These are phyloP conservation scores for Brachyalestes nurse DNA, from an alignment of 2,797 vertebrate species.

Conservation along the genomic window DNA sequence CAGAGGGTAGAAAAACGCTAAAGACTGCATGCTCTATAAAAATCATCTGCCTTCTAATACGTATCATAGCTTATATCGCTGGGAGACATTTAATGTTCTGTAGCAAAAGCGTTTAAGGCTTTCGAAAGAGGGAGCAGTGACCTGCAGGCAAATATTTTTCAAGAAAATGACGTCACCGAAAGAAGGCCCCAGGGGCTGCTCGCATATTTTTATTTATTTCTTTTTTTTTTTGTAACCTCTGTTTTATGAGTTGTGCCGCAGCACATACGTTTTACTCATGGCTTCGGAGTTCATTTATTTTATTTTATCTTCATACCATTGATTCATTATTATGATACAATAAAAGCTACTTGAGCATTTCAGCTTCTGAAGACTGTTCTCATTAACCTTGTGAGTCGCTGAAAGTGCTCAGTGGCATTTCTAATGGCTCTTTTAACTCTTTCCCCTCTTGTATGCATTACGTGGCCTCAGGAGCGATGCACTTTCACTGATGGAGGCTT, in stretches of 20 bases:
- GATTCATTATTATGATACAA: slow-evolving; percentile 89
- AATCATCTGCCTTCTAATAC: slow-evolving; percentile 64
- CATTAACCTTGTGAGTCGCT: slow-evolving; percentile 86
- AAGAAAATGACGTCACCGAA: slow-evolving; percentile 78
- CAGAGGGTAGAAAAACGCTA: slow-evolving; percentile 1
- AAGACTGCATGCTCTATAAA: slow-evolving; percentile 47
- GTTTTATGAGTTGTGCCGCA: slow-evolving; percentile 63
- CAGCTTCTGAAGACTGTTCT: slow-evolving; percentile 82
- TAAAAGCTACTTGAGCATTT: slow-evolving; percentile 89
- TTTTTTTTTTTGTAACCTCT: slow-evolving; percentile 28
- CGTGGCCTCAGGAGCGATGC: slow-evolving; percentile 18
- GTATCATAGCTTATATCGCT: slow-evolving; percentile 70
- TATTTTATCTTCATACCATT: slow-evolving; percentile 82
- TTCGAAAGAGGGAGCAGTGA: slow-evolving; percentile 76
- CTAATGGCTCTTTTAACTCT: slow-evolving; percentile 80
- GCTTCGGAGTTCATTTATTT: slow-evolving; percentile 86
- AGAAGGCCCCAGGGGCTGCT: slow-evolving; percentile 57
- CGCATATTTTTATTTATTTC: slow-evolving; percentile 52
- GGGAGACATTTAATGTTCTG: slow-evolving; percentile 81
- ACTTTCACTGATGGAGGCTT: slow-evolving; percentile 34
- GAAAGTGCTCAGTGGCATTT: slow-evolving; percentile 69
- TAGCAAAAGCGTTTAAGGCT: slow-evolving; percentile 79
- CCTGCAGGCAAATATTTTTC: slow-evolving; percentile 83
- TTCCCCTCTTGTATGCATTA: slow-evolving; percentile 61
- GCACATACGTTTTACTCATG: slow-evolving; percentile 80